Percentiles rank a stretch among this genome's conserved stretches.
phyloP scores from a whole-genome alignment of 2,797 vertebrate genomes.

The Chelmon rostratus region DNA sequence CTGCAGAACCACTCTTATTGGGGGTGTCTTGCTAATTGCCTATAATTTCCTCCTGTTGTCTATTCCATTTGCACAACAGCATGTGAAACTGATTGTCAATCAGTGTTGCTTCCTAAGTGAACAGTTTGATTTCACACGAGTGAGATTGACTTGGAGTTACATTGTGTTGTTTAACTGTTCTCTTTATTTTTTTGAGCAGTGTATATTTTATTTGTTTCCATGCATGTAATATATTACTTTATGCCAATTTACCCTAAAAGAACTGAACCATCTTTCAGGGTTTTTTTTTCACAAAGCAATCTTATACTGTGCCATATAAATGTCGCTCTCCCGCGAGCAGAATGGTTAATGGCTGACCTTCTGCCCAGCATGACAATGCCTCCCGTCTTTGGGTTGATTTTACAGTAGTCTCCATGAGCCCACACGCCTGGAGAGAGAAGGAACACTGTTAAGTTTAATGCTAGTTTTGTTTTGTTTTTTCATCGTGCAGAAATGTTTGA shows the following conservation, averaged over 20 bases:
- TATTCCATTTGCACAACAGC: no score
- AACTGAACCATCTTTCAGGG: not conserved
- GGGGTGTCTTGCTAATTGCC: no score
- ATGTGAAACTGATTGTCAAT: no score
- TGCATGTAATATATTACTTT: rapidly evolving
- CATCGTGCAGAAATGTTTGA: not conserved
- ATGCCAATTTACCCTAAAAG: not conserved
- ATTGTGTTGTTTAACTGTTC: no score
- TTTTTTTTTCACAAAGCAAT: not conserved
- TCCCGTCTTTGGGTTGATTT: slow-evolving; percentile 95
- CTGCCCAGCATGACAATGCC: slow-evolving; percentile 96
- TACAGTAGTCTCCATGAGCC: slow-evolving; percentile 97
- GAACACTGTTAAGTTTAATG: not conserved
- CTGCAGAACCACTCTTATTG: no score
- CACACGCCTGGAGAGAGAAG: slow-evolving; percentile 87
- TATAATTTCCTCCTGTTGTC: no score
- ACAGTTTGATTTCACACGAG: no score
- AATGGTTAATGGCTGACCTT: slow-evolving; percentile 85
- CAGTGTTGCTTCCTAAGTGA: no score
- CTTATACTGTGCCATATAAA: not conserved
- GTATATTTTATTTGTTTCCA: not conserved
- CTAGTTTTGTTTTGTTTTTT: not conserved
- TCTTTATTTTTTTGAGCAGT: no score
- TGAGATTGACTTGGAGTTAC: no score
- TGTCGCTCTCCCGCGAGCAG: not conserved